Conservation (phyloP, 2,797 vertebrate genomes). For the Rhadinocentrus ornatus region DNA sequence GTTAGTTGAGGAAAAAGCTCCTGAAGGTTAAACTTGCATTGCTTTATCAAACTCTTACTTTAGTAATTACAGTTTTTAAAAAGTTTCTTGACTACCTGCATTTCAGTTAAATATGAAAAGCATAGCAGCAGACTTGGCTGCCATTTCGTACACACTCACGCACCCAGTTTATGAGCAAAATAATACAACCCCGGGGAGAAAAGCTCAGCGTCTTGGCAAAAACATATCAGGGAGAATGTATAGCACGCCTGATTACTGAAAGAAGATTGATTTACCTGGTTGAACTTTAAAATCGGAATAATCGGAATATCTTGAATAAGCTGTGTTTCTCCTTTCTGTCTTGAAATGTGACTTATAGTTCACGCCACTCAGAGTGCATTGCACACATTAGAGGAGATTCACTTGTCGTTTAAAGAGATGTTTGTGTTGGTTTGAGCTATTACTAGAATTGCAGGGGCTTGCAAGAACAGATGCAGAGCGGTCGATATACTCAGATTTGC, state of each 20-base stretch:
- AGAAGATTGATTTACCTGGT: slow-evolving; percentile 68
- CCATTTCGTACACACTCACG: slow-evolving; percentile 44
- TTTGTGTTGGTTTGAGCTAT: slow-evolving; percentile 54
- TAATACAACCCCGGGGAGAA: slow-evolving; percentile 72
- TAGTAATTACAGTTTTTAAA: slow-evolving; percentile 53
- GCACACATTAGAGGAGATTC: slow-evolving; percentile 66
- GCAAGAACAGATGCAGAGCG: slow-evolving; percentile 32
- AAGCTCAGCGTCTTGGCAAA: slow-evolving; percentile 77
- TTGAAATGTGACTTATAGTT: slow-evolving; percentile 48
- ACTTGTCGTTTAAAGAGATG: slow-evolving; percentile 47
- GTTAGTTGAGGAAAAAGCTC: neutral
- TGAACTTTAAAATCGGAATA: slow-evolving; percentile 80
- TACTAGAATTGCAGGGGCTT: slow-evolving; percentile 35
- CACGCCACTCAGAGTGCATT: slow-evolving; percentile 56
- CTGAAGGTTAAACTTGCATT: slow-evolving; percentile 4
- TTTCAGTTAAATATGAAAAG: slow-evolving; percentile 59
- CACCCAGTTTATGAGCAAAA: slow-evolving; percentile 58
- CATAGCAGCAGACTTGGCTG: slow-evolving; percentile 41
- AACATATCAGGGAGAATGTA: slow-evolving; percentile 63
- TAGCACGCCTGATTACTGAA: slow-evolving; percentile 17
- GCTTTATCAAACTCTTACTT: slow-evolving; percentile 46
- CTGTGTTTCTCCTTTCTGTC: slow-evolving; percentile 44
- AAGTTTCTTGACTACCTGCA: slow-evolving; percentile 45
- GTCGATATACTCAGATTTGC: too few relatives aligned
- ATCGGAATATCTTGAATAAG: slow-evolving; percentile 65